Conservation (phyloP, 2,888 invertebrate species). For the Mesoligia furuncula region DNA sequence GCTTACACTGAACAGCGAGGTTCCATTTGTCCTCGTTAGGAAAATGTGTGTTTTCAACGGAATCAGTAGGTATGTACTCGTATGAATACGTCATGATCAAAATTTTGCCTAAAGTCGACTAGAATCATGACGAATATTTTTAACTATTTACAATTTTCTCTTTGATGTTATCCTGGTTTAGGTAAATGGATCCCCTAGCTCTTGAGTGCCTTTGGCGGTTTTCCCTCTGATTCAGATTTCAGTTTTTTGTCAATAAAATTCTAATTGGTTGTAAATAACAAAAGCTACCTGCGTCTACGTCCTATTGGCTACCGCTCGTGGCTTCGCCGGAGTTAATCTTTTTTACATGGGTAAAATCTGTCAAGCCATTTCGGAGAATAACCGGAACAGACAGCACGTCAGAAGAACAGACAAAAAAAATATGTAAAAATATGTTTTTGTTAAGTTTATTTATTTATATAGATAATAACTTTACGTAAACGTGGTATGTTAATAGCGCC, state of each 20-base stretch:
- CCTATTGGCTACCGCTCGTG: no score
- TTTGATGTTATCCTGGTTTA: background rate
- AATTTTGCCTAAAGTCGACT: background rate
- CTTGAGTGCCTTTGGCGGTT: background rate
- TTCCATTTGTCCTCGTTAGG: conserved; percentile 44
- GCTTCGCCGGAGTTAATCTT: no score
- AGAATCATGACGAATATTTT: background rate
- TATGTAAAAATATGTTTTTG: no score
- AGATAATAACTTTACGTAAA: background rate
- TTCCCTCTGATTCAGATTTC: background rate
- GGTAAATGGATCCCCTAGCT: no score
- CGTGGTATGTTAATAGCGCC: background rate
- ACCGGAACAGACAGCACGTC: background rate
- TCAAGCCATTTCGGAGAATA: background rate
- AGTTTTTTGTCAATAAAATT: background rate
- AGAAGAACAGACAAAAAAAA: background rate
- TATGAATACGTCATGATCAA: background rate
- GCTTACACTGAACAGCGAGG: conserved; percentile 26
- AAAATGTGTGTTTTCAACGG: conserved; percentile 16
- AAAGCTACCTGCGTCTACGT: background rate
- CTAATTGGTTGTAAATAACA: background rate
- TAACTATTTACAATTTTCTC: background rate
- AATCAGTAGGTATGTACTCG: background rate
- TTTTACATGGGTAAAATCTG: no score
- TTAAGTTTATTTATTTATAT: no score